Evolutionary conservation across 1,140 invertebrate species (phyloP).

Genomic region (Popillia japonica): DNA sequence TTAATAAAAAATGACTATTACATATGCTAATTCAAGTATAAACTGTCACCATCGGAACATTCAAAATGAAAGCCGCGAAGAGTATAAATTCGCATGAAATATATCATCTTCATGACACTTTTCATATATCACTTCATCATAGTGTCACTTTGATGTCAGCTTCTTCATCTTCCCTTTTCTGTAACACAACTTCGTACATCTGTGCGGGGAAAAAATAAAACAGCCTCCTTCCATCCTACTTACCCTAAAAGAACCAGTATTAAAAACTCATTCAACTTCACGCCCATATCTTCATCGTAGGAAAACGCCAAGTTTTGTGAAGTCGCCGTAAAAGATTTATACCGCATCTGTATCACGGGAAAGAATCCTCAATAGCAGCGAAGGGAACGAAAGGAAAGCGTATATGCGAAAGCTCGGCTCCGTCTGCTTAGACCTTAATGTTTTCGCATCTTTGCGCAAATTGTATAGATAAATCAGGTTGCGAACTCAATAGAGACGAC

Average conservation of each 20-base stretch:
- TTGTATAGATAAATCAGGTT: not conserved
- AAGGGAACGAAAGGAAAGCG: not conserved
- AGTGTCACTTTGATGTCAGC: not conserved
- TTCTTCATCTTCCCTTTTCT: not conserved
- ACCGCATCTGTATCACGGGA: not conserved
- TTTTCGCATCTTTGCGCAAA: slow-evolving; percentile 8
- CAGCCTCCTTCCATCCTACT: not conserved
- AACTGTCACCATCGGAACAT: too few relatives aligned
- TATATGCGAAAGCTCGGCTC: not conserved
- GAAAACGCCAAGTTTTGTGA: not conserved
- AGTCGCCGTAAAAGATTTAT: not conserved
- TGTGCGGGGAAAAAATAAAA: not conserved
- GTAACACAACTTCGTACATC: not conserved
- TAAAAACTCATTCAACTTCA: slow-evolving; percentile 6
- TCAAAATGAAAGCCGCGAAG: too few relatives aligned
- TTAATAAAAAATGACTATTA: too few relatives aligned
- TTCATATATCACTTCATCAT: slow-evolving; percentile 1
- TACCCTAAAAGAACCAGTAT: not conserved
- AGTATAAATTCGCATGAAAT: not conserved
- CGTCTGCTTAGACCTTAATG: not conserved
- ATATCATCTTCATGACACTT: not conserved
- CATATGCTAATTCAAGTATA: too few relatives aligned
- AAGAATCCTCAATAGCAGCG: not conserved
- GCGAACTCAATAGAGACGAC: not conserved
- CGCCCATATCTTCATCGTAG: not conserved